phyloP scores from a whole-genome alignment of 1,140 invertebrate genomes.

The Pseudachorutes palmiensis region DNA sequence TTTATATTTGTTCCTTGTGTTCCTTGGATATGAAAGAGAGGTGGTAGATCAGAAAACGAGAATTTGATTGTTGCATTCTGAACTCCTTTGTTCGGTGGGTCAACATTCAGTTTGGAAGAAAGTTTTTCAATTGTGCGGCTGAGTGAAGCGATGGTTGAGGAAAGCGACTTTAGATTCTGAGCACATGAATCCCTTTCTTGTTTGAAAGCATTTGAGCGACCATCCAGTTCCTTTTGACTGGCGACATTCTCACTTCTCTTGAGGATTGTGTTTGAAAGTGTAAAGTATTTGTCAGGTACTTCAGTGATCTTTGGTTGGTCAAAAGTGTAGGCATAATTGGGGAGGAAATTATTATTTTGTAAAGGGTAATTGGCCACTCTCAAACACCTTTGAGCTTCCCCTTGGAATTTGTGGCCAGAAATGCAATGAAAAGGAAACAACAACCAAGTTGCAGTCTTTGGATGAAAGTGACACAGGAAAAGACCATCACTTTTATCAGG shows the following conservation, averaged over 20 bases:
- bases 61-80: too few relatives aligned
- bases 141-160: too few relatives aligned
- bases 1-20: too few relatives aligned
- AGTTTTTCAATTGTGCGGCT: too few relatives aligned
- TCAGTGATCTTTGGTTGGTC: neutral
- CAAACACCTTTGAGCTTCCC: neutral
- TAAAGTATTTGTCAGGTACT: neutral
- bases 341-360: neutral
- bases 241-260: neutral
- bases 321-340: neutral
- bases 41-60: too few relatives aligned
- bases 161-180: too few relatives aligned
- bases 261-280: neutral
- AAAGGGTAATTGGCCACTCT: too few relatives aligned
- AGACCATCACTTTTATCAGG: slow-evolving; percentile 1
- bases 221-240: neutral
- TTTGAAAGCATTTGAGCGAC: neutral
- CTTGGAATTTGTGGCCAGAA: slow-evolving; percentile 1
- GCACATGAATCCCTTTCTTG: too few relatives aligned
- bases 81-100: too few relatives aligned
- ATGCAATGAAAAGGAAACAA: slow-evolving; percentile 13
- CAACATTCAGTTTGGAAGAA: too few relatives aligned
- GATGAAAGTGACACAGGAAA: slow-evolving; percentile 19
- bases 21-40: too few relatives aligned
- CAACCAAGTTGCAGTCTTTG: slow-evolving; percentile 17